Evolutionary conservation across 1,140 invertebrate species (phyloP).

Genomic region (Diachasma alloeum): DNA sequence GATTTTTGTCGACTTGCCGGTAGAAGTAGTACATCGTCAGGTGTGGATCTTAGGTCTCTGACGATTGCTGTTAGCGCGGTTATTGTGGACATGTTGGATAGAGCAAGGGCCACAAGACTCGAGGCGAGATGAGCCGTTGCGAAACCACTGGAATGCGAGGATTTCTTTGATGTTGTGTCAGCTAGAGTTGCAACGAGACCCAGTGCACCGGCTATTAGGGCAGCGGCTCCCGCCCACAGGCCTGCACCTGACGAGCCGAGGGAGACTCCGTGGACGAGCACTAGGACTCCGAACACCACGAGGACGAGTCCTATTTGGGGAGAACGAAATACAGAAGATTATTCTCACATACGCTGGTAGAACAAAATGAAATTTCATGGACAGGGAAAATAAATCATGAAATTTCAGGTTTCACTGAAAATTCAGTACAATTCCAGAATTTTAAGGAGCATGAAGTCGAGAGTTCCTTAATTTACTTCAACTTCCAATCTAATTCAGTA

Average conservation of each 20-base stretch:
- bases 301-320: constrained; percentile 56
- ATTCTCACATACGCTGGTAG: too few species aligned
- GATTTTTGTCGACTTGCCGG: constrained; percentile 42
- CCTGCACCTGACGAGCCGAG: constrained; percentile 62
- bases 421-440: too few species aligned
- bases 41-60: constrained; percentile 53
- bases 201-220: constrained; percentile 57
- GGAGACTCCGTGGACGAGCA: constrained; percentile 61
- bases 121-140: constrained; percentile 58
- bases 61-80: constrained; percentile 59
- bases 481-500: too few species aligned
- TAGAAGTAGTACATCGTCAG: constrained; percentile 18
- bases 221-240: constrained; percentile 65
- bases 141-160: constrained; percentile 47
- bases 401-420: too few species aligned
- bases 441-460: too few species aligned
- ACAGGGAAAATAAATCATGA: too few species aligned
- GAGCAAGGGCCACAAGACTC: constrained; percentile 55
- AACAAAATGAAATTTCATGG: too few species aligned
- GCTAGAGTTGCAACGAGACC: constrained; percentile 58
- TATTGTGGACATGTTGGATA: constrained; percentile 62
- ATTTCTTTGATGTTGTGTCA: constrained; percentile 29
- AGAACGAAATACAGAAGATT: not conserved
- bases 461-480: too few species aligned
- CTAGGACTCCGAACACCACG: constrained; percentile 62